Evolutionary conservation across 2,113 vertebrate species (phyloP).

Genomic region (Sceloporus undulatus): DNA sequence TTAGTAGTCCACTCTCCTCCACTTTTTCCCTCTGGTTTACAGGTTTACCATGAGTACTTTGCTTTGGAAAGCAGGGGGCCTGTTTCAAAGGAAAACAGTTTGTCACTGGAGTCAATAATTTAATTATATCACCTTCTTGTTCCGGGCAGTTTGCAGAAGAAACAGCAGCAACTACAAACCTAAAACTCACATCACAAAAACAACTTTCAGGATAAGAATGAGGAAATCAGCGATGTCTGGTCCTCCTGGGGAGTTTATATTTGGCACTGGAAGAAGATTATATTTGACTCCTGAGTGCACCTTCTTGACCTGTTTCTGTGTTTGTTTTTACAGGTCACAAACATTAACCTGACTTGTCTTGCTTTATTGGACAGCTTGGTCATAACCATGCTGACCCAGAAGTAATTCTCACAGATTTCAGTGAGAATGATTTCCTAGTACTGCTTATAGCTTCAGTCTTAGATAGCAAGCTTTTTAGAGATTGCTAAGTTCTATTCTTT

Average conservation of each 20-base stretch:
- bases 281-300: neutral
- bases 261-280: conserved; percentile 2
- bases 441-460: neutral
- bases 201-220: too few species aligned
- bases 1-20: neutral
- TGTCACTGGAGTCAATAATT: too few species aligned
- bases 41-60: neutral
- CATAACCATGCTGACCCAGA: neutral
- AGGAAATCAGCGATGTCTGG: too few species aligned
- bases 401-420: neutral
- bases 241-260: conserved; percentile 13
- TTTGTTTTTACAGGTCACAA: neutral
- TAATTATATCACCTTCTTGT: too few species aligned
- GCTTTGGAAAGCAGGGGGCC: neutral
- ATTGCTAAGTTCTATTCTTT: neutral
- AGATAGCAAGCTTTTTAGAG: neutral
- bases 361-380: neutral
- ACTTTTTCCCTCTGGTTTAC: neutral
- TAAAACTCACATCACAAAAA: too few species aligned
- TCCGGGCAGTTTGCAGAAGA: too few species aligned
- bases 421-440: neutral
- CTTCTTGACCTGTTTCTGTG: too few species aligned
- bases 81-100: neutral
- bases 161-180: too few species aligned
- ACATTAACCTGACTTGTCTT: neutral